Conservation (phyloP, 1,140 invertebrate species). For the Cyclina sinensis region DNA sequence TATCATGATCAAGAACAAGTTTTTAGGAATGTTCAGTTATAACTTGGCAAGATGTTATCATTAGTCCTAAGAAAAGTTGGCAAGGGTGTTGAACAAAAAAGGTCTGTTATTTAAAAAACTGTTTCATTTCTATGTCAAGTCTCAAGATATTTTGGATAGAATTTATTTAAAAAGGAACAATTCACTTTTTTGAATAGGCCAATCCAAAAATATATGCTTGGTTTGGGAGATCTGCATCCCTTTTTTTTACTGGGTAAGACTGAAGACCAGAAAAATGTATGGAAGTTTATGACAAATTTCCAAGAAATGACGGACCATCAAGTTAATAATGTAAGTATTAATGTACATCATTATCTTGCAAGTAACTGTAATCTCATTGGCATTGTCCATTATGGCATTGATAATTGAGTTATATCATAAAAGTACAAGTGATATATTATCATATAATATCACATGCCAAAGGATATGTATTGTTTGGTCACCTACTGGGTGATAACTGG, state of each 20-base stretch:
- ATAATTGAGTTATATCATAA: constrained; percentile 48
- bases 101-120: no score
- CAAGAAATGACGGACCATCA: background rate
- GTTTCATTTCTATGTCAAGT: no score
- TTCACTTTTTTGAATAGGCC: no score
- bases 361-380: background rate
- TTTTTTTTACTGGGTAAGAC: no score
- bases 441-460: constrained; percentile 28
- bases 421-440: constrained; percentile 12
- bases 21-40: constrained; percentile 3
- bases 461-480: background rate
- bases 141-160: no score
- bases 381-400: constrained; percentile 19
- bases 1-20: constrained; percentile 9
- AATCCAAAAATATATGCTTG: no score
- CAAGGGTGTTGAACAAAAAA: background rate
- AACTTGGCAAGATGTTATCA: constrained; percentile 37
- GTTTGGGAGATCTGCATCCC: no score
- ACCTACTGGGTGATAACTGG: constrained; percentile 35
- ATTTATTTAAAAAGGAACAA: no score
- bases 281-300: no score
- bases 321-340: background rate
- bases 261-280: no score
- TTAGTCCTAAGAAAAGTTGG: background rate
- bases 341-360: background rate